Conservation (phyloP, 2,797 vertebrate genomes). For the Myotis planiceps region DNA sequence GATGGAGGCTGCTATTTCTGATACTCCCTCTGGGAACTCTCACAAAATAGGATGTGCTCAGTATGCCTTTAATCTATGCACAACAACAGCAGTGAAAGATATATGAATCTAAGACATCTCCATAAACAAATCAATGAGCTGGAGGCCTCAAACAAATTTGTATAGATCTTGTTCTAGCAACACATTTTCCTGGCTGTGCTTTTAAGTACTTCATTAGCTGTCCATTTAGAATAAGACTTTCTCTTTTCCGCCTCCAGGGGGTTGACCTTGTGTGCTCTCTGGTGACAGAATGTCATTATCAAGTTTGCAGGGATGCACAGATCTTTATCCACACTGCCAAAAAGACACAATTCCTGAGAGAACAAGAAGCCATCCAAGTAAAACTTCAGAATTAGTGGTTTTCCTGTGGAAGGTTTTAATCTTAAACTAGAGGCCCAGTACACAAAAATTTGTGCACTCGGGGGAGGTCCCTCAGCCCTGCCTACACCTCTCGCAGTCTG, state of each 20-base stretch:
- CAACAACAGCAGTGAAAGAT: neutral
- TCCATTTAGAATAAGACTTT: neutral
- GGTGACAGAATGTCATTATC: conserved; percentile 30
- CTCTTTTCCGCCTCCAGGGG: neutral
- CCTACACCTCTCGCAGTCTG: too few relatives aligned
- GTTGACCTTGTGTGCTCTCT: neutral
- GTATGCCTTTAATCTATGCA: neutral
- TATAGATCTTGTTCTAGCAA: neutral
- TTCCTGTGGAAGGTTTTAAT: neutral
- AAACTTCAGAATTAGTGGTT: neutral
- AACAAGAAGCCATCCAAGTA: neutral
- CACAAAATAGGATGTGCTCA: conserved; percentile 26
- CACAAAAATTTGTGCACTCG: too few relatives aligned
- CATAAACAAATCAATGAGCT: conserved; percentile 52
- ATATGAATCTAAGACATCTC: neutral
- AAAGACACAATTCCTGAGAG: neutral
- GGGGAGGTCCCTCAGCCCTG: too few relatives aligned
- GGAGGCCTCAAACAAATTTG: neutral
- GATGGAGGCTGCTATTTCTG: neutral
- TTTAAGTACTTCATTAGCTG: conserved; percentile 48
- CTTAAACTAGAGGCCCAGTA: neutral
- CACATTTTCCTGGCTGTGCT: neutral
- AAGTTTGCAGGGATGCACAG: neutral
- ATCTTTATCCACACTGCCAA: neutral
- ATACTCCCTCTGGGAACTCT: neutral